Base-by-base conservation (phyloP, 2,888 invertebrate genomes). In the Cheilosia grossa region DNA sequence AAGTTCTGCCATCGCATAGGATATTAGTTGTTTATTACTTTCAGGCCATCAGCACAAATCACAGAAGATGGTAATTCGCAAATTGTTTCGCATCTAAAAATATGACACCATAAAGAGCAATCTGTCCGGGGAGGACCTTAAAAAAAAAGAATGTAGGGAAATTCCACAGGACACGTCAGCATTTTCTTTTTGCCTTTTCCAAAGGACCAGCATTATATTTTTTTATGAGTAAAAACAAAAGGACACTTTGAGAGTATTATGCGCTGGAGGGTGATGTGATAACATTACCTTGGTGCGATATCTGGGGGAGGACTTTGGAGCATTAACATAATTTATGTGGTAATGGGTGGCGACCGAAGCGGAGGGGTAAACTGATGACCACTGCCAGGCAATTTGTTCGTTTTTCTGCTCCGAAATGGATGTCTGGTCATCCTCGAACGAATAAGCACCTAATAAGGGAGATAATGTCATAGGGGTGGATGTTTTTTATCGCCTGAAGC, bases 291-390 rank as follows among this genome's bases (percentile, higher is more conserved):
- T 80, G n/a, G 56, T 30, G 80, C 64, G 83, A 70, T 81, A 75
- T 70, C 66, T 75, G 21, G 64, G 70, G 85, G 75, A 56, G 72
- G 75, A 85, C 81, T 72, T 85, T 85, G 42, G 74, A 66, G 70
- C 80, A 85, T 85, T 85, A 85, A 85, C 85, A 85, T 85, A 85
- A 85, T 85, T 85, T 85, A 85, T 85, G 85, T 85, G 85, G 81
- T 75, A 67, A 72, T 81, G 81, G 81, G 81, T 72, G 85, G 82
- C 56, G 47, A 66, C 72, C 66, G 40, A 37, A 49, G 15, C 17
- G 59, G 24, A 24, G 66, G 53, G 73, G 30, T 54, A 58, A 66
- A 72, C 54, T 27, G 63, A 75, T 85, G 85, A 61, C 85, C 85
- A 66, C 64, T 59, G 70, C 64, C 75, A 67, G 85, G 75, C 70